Conservation (phyloP, 2,113 vertebrate genomes). For the Pomatostomus ruficeps region DNA sequence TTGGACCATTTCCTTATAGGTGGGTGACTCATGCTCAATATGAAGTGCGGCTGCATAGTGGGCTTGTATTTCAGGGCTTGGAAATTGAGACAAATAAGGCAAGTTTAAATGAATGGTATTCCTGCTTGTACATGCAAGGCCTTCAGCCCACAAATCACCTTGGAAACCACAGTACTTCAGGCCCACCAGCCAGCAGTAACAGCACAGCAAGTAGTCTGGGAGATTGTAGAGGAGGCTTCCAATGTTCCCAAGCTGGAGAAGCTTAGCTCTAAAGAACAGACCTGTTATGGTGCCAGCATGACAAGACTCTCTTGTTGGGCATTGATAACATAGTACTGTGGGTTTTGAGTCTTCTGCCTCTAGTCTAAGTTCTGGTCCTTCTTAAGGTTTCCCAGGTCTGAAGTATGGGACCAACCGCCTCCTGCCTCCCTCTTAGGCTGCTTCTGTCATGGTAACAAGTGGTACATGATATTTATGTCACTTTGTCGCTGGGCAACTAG, state of each 20-base stretch:
- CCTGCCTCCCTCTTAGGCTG: background rate
- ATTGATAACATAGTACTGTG: fast-evolving
- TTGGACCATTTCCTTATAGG: background rate
- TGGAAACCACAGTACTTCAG: background rate
- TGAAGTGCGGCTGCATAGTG: background rate
- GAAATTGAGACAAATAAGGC: background rate
- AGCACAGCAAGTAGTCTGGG: background rate
- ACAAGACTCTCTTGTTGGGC: background rate
- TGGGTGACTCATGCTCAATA: background rate
- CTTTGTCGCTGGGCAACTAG: background rate
- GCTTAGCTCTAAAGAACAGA: background rate
- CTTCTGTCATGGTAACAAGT: background rate
- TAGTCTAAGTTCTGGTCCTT: background rate
- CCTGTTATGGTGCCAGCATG: background rate
- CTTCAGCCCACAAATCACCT: background rate
- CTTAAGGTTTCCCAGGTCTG: background rate
- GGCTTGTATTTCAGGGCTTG: background rate
- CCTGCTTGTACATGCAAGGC: background rate
- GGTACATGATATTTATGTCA: background rate
- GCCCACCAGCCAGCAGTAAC: background rate
- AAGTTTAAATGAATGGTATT: background rate
- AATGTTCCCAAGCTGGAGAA: background rate
- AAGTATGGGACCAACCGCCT: background rate
- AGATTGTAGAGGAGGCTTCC: background rate
- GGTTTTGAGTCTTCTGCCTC: background rate